Evolutionary conservation across 2,888 invertebrate species (phyloP).

Genomic region (Seira musarum): DNA sequence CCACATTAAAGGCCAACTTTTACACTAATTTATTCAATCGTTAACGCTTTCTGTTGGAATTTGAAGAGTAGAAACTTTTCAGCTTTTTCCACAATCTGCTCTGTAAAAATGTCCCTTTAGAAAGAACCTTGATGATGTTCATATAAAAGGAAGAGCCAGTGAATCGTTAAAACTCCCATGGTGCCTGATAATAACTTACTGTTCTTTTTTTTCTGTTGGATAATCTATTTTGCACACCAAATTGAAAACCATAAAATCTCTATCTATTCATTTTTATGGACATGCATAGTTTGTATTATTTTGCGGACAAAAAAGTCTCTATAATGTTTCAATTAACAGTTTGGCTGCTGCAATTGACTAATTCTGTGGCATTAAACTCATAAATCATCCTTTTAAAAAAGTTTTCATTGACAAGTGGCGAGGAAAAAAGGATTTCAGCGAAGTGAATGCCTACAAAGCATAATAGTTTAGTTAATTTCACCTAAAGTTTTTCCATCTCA

Average conservation of each 20-base stretch:
- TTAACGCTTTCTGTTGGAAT: constrained; percentile 38
- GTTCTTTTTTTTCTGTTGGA: background rate
- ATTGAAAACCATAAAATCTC: background rate
- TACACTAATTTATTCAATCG: constrained; percentile 60
- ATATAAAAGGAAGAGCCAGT: constrained; percentile 19
- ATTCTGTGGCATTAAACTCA: constrained; percentile 61
- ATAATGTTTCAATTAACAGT: constrained; percentile 64
- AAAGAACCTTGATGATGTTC: constrained; percentile 32
- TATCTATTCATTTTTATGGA: background rate
- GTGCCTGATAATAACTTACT: constrained; percentile 22
- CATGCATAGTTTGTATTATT: constrained; percentile 5
- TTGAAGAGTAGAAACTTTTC: constrained; percentile 27
- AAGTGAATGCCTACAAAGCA: background rate
- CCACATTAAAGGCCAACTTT: constrained; percentile 36
- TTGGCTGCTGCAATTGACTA: constrained; percentile 62
- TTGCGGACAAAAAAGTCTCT: background rate
- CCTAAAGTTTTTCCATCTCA: background rate
- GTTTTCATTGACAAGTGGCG: constrained; percentile 52
- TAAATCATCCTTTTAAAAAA: constrained; percentile 63
- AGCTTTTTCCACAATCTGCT: constrained; percentile 45
- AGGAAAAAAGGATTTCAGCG: background rate
- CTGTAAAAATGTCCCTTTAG: constrained; percentile 26
- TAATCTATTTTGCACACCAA: background rate
- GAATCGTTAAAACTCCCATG: constrained; percentile 35
- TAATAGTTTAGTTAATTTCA: background rate